Evolutionary conservation across 2,113 vertebrate species (phyloP), one percentile per base, ranked within the genome.

Genomic region (Bos taurus): DNA sequence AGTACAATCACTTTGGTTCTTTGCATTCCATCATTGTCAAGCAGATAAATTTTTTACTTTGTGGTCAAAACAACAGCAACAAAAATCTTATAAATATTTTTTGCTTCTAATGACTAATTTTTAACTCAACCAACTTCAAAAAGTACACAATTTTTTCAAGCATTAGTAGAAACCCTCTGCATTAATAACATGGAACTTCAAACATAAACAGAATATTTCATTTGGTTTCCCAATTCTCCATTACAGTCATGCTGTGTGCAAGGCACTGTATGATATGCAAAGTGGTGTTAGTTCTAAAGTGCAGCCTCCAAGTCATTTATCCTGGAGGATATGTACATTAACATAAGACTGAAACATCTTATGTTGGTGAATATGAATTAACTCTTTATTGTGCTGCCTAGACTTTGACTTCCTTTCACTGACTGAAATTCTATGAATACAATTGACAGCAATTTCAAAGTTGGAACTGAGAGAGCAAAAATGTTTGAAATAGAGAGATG

Each of bases 201-300:
- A 96, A 96, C 48, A 91, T 89, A 90, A 96, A 84, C 25, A 62
- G 40, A 30, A 48, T 95, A 78, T 95, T 98, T 98, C 30, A 95
- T 64, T 48, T 95, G 57, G 50, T 77, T 54, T 86, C 87, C 33
- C 25, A 92, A 0, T 77, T 97, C 57, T 28, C 54, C 54, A 54
- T 77, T 93, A 62, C 33, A 95, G 26, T 54, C 25, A 26, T 87
- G 64, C 36, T 92, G n/a, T 91, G 25, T 64, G 33, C 11, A 71
- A 86, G 26, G 77, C 50, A 64, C 57, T 95, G 40, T 84, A 43
- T 74, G 43, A 77, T 36, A 91, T 83, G n/a, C n/a, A 96, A 96
- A 92, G 40, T 40, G 26, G 26, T 26, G 60, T 92, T 40, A 90
- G 17, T 30, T 96, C 40, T 94, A 59, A 95, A 96, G 83, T 97